These are phyloP conservation scores for Trematomus loennbergii DNA, from an alignment of 2,113 vertebrate genomes.

Conservation along the genomic window DNA sequence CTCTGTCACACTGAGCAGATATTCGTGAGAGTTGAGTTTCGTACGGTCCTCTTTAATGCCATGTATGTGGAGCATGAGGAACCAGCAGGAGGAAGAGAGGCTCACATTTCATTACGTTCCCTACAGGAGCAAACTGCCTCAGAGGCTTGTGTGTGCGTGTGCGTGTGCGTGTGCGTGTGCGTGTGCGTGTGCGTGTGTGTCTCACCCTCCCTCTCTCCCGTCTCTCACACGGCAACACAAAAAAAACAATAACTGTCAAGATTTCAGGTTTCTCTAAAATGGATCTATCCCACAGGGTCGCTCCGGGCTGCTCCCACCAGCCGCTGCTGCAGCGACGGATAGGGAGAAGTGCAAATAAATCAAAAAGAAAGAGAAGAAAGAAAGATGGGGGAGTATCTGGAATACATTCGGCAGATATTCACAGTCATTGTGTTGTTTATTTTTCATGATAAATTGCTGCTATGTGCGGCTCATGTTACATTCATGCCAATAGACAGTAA, in stretches of 20 bases:
- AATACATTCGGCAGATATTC: not conserved
- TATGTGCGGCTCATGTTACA: constrained; percentile 33
- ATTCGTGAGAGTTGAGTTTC: not conserved
- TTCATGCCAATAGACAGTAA: constrained; percentile 66
- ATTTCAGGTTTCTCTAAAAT: constrained; percentile 53
- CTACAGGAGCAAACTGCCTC: constrained; percentile 65
- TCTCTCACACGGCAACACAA: not conserved
- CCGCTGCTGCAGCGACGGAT: constrained; percentile 36
- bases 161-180: too few relatives aligned
- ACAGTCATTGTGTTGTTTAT: not conserved
- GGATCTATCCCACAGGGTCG: constrained; percentile 55
- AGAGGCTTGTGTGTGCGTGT: constrained; percentile 28
- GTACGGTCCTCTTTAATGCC: not conserved
- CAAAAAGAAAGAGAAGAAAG: not conserved
- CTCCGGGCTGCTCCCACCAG: constrained; percentile 49
- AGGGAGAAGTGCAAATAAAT: constrained; percentile 1
- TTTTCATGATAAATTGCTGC: constrained; percentile 1
- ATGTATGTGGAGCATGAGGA: not conserved
- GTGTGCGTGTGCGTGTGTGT: not conserved
- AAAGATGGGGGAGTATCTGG: not conserved
- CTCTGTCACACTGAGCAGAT: too few relatives aligned
- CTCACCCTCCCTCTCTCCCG: not conserved
- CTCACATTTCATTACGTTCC: constrained; percentile 71
- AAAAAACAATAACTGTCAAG: constrained; percentile 30
- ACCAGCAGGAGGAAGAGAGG: constrained; percentile 27